phyloP scores from a whole-genome alignment of 2,113 vertebrate species.

The Melanotaenia duboulayi region DNA sequence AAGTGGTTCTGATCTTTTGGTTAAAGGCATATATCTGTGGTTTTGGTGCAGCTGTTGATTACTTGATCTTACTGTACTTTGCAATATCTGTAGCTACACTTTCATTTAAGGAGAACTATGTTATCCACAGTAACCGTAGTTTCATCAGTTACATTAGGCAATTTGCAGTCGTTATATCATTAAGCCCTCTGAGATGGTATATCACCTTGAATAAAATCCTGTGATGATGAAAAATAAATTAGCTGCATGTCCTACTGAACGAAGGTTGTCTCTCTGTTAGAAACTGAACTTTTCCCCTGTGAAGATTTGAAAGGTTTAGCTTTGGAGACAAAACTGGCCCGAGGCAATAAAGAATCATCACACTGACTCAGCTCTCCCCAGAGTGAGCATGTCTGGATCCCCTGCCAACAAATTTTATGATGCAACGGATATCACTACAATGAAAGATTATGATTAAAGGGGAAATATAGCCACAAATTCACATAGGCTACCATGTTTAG shows the following conservation, averaged over 20 bases:
- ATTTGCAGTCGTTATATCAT: neutral
- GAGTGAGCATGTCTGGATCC: slow-evolving; percentile 60
- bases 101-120: slow-evolving; percentile 7
- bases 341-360: slow-evolving; percentile 66
- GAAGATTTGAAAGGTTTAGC: slow-evolving; percentile 64
- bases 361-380: slow-evolving; percentile 71
- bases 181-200: neutral
- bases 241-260: slow-evolving; percentile 61
- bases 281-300: slow-evolving; percentile 76
- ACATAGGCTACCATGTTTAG: slow-evolving; percentile 10
- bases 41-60: too few relatives aligned
- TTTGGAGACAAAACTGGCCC: slow-evolving; percentile 73
- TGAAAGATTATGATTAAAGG: slow-evolving; percentile 69
- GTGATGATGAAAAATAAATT: slow-evolving; percentile 57
- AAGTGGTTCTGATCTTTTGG: neutral
- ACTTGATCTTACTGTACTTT: neutral
- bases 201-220: slow-evolving; percentile 61
- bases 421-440: slow-evolving; percentile 62
- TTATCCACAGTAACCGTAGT: neutral
- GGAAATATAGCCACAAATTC: slow-evolving; percentile 17
- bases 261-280: slow-evolving; percentile 54
- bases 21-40: neutral
- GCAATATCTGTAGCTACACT: neutral
- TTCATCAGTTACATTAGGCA: slow-evolving; percentile 9
- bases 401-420: slow-evolving; percentile 63